phyloP scores from a whole-genome alignment of 2,113 vertebrate species.

The Chloropsis hardwickii region DNA sequence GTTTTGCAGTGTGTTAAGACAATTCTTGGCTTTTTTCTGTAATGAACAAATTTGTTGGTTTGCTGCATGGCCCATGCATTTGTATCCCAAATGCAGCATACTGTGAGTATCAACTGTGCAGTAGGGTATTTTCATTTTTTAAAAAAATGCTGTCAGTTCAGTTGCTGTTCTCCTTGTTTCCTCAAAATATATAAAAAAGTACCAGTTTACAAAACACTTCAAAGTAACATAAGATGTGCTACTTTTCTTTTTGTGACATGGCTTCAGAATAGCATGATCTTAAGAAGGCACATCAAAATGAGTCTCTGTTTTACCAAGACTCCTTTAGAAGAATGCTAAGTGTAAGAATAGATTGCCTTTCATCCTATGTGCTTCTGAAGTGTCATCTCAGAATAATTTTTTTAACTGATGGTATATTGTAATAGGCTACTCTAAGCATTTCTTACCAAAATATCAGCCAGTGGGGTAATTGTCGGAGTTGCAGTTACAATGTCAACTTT shows the following conservation, averaged over 20 bases:
- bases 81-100: not conserved
- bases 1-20: not conserved
- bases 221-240: not conserved
- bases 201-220: not conserved
- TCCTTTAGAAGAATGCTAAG: not conserved
- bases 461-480: not conserved
- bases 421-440: not conserved
- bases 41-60: not conserved
- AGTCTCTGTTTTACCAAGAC: not conserved
- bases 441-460: not conserved
- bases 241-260: not conserved
- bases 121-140: not conserved
- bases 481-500: not conserved
- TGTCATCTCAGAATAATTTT: not conserved
- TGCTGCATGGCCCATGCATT: not conserved
- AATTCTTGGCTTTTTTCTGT: not conserved
- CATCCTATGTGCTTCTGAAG: not conserved
- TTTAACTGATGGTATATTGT: not conserved
- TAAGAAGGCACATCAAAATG: not conserved
- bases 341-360: not conserved
- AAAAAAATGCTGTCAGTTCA: not conserved
- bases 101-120: not conserved
- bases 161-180: not conserved
- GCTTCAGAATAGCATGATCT: not conserved
- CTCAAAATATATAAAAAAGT: not conserved